Base-by-base conservation (phyloP, 2,888 invertebrate species). In the Pyralis farinalis region DNA sequence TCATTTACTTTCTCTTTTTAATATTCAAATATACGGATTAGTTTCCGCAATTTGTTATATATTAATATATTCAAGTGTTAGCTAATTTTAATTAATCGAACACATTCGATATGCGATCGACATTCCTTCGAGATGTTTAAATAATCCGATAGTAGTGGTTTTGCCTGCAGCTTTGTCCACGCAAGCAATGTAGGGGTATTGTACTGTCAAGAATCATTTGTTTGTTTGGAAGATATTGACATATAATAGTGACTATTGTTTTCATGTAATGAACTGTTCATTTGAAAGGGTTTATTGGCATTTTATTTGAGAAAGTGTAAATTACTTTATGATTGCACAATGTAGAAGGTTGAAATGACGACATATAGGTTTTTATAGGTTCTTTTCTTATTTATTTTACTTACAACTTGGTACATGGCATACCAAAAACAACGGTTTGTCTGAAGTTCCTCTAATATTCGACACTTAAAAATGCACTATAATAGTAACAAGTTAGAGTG, bases 1-100 rank as follows among this genome's bases (percentile, higher is more conserved):
- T 57, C 45, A 49, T 51, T 50, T 44, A 54, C 55, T 63, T 63
- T 63, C 61, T 47, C 58, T 50, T 44, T 16, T 46, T 44, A 35
- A 44, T 38, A 41, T 39, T 34, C 43, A 45, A 37, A 37, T 49
- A 51, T 53, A 51, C 51, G 40, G 51, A 48, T 51, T 47, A 46
- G 49, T 44, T 25, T 43, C 25, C 41, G 40, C 42, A 49, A 42
- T 21, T 35, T 52, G 47, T 38, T 37, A 34, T 45, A 47, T 43
- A 42, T 43, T 41, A 35, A 3, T 3, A 16, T 16, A 16, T 16
- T 16, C 41, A 25, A 25, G 30, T 32, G 41, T 58, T 58, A 52
- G 35, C 38, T 52, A 50, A 59, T 16, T 16, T 16, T 43, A 12
- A 27, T 21, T 34, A 9, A 16, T 3, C 16, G 16, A 4, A 16